These are phyloP conservation scores for Tretioscincus oriximinensis DNA, from an alignment of 2,113 vertebrate genomes.

Conservation along the genomic window DNA sequence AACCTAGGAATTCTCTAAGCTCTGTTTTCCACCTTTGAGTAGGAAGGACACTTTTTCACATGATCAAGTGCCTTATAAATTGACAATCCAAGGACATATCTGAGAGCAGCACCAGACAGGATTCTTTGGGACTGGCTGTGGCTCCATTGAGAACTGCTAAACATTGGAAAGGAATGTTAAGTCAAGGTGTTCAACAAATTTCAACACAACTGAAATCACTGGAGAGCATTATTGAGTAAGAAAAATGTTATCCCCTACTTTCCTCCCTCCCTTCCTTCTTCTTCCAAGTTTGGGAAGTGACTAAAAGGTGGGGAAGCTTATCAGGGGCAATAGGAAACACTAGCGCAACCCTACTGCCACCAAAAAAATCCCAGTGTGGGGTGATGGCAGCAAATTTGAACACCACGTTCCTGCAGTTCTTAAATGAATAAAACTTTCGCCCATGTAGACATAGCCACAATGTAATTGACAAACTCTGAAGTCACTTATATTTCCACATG, in stretches of 20 bases:
- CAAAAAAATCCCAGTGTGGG: too few relatives aligned
- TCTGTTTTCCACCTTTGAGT: slow-evolving; percentile 41
- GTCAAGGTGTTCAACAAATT: too few relatives aligned
- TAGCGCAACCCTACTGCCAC: too few relatives aligned
- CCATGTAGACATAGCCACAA: too few relatives aligned
- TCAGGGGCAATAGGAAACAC: too few relatives aligned
- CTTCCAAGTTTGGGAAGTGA: too few relatives aligned
- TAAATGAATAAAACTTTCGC: too few relatives aligned
- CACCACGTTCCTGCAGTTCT: too few relatives aligned
- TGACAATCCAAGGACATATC: slow-evolving; percentile 11
- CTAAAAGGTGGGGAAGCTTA: too few relatives aligned
- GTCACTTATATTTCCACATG: too few relatives aligned
- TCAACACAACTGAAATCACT: slow-evolving; percentile 8
- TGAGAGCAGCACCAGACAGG: slow-evolving; percentile 32
- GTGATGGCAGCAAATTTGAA: too few relatives aligned
- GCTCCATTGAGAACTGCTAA: slow-evolving; percentile 17
- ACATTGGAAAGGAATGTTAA: slow-evolving; percentile 22
- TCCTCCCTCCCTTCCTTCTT: not conserved
- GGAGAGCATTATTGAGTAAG: not conserved
- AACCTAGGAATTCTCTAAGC: slow-evolving; percentile 62
- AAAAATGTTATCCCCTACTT: not conserved
- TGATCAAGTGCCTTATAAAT: not conserved
- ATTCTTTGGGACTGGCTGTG: slow-evolving; percentile 24
- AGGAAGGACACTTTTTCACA: slow-evolving; percentile 40
- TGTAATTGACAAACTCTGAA: too few relatives aligned